Percentiles rank a stretch among this genome's conserved stretches.
phyloP scores from a whole-genome alignment of 2,113 vertebrate genomes.

The Cettia cetti region DNA sequence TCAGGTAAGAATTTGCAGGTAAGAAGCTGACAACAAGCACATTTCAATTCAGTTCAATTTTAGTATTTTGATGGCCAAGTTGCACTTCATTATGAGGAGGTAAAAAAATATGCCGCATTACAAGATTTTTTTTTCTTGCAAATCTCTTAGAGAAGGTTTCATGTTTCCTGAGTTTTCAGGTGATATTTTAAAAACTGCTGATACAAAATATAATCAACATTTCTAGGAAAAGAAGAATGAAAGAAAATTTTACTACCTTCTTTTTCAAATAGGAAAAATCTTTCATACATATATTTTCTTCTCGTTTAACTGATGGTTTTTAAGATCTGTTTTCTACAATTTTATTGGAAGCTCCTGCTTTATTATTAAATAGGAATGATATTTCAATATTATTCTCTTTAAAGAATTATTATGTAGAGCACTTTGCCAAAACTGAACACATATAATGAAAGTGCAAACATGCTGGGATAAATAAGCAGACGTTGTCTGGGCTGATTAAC shows the following conservation, averaged over 20 bases:
- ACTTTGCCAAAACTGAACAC: not conserved
- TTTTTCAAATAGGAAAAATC: not conserved
- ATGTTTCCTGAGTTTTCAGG: not conserved
- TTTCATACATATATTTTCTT: not conserved
- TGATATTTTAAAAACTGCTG: not conserved
- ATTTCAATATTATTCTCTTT: not conserved
- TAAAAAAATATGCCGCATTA: not conserved
- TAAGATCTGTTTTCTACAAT: not conserved
- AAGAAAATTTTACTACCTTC: not conserved
- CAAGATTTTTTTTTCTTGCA: not conserved
- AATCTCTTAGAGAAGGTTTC: not conserved
- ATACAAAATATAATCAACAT: not conserved
- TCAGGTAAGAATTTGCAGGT: not conserved
- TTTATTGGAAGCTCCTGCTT: not conserved
- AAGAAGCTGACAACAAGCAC: not conserved
- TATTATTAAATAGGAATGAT: not conserved
- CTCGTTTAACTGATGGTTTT: not conserved
- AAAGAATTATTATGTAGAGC: not conserved
- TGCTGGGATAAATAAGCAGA: not conserved
- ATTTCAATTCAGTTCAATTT: not conserved
- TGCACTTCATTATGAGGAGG: not conserved
- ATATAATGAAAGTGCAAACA: not conserved
- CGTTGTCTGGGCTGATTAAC: not conserved
- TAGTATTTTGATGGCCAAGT: not conserved
- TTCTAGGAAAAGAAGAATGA: not conserved